Percentiles rank a stretch among this genome's conserved stretches.
These are phyloP conservation scores for Eulemur rubriventer DNA, from an alignment of 2,797 vertebrate genomes.

Conservation along the genomic window DNA sequence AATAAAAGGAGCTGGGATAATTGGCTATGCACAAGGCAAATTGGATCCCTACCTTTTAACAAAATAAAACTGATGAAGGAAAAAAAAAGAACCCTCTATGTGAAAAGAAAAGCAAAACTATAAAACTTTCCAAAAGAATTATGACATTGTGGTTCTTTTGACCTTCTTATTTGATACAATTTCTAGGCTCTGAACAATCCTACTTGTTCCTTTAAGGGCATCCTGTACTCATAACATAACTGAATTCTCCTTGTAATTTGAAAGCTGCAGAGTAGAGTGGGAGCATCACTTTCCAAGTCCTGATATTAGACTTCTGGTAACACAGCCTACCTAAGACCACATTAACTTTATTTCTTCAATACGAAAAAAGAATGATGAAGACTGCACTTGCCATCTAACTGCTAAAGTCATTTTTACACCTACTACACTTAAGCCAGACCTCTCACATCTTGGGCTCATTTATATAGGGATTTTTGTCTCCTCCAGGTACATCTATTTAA, in stretches of 20 bases:
- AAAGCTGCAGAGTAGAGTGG: neutral
- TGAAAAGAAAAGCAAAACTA: slow-evolving; percentile 54
- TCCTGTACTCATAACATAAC: neutral
- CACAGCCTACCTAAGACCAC: neutral
- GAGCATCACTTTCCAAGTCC: neutral
- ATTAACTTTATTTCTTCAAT: neutral
- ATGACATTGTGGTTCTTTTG: neutral
- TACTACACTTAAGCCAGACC: neutral
- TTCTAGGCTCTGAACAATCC: slow-evolving; percentile 11
- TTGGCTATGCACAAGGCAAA: neutral
- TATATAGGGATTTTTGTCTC: neutral
- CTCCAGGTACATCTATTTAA: neutral
- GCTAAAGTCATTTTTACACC: neutral
- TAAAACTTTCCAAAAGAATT: slow-evolving; percentile 25
- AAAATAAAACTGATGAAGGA: neutral
- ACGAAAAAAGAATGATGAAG: neutral
- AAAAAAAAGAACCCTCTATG: neutral
- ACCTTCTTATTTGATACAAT: neutral
- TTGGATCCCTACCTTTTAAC: neutral
- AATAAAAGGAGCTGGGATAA: neutral
- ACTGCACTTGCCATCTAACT: neutral
- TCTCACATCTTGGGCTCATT: neutral
- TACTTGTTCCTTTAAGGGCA: neutral
- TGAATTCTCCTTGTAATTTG: neutral
- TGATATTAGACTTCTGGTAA: slow-evolving; percentile 15